These are phyloP conservation scores for Panagrolaimus sp. DNA, from an alignment of 1,140 invertebrate genomes.

Conservation along the genomic window DNA sequence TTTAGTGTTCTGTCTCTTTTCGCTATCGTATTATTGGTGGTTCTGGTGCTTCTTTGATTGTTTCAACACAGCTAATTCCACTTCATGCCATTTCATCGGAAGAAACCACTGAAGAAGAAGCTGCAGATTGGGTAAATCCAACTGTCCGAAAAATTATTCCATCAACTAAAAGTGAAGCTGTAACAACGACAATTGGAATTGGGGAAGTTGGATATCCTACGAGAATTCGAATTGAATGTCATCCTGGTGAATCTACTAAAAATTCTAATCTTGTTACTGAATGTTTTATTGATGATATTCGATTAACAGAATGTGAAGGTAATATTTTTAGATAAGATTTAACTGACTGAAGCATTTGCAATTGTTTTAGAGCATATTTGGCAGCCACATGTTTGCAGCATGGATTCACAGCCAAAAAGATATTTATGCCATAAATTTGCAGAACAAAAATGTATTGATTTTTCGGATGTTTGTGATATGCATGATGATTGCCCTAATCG, in stretches of 20 bases:
- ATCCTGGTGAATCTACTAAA: constrained; percentile 6
- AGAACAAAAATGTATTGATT: constrained; percentile 25
- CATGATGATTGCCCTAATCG: constrained; percentile 33
- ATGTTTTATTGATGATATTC: constrained; percentile 38
- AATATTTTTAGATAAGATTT: constrained; percentile 6
- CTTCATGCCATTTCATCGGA: constrained; percentile 15
- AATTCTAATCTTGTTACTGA: constrained; percentile 27
- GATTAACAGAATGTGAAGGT: constrained; percentile 38
- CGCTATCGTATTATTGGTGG: constrained; percentile 31
- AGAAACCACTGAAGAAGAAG: constrained; percentile 31
- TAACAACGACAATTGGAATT: constrained; percentile 33
- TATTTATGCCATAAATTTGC: constrained; percentile 24
- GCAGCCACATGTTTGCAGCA: constrained; percentile 17
- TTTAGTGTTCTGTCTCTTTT: constrained; percentile 42
- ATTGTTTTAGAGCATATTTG: constrained; percentile 13
- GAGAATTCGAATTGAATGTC: constrained; percentile 44
- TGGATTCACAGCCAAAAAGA: constrained; percentile 21
- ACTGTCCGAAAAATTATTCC: constrained; percentile 18
- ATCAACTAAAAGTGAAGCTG: constrained; percentile 22
- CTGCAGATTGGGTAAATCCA: constrained; percentile 42
- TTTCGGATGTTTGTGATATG: constrained; percentile 35
- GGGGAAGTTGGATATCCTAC: constrained; percentile 40
- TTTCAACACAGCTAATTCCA: constrained; percentile 37
- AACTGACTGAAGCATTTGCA: too few relatives aligned
- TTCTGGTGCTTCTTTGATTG: constrained; percentile 34